Conservation (phyloP, 2,797 vertebrate genomes). For the Bradypus variegatus region DNA sequence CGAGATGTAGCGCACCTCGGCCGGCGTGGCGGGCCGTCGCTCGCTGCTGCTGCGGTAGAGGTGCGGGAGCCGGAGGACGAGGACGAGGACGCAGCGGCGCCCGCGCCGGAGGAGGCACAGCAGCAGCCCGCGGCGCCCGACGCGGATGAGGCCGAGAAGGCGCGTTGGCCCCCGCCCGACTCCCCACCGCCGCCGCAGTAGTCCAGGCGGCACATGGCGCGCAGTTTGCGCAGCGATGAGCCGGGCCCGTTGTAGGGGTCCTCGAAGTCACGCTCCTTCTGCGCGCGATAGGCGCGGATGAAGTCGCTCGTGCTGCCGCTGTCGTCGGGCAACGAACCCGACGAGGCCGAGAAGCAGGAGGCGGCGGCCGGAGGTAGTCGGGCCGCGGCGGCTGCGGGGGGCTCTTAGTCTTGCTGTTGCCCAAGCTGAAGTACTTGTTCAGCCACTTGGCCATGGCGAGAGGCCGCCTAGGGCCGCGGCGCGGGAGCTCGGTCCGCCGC, state of each 20-base stretch:
- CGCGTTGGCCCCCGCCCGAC: conserved; percentile 57
- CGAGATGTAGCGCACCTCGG: conserved; percentile 71
- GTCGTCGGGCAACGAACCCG: conserved; percentile 64
- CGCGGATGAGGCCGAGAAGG: conserved; percentile 70
- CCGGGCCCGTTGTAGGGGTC: conserved; percentile 79
- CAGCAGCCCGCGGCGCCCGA: conserved; percentile 67
- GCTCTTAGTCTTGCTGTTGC: conserved; percentile 76
- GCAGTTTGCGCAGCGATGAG: conserved; percentile 75
- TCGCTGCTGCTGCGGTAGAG: conserved; percentile 78
- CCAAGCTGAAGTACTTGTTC: conserved; percentile 80
- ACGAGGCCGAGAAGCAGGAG: conserved; percentile 71
- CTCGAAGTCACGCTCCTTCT: conserved; percentile 81
- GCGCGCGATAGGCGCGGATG: conserved; percentile 77
- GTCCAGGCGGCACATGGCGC: conserved; percentile 74
- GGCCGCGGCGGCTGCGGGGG: conserved; percentile 76
- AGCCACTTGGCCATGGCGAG: conserved; percentile 80
- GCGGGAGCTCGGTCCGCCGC: conserved; percentile 54
- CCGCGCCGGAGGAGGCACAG: conserved; percentile 55
- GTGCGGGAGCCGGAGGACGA: conserved; percentile 71
- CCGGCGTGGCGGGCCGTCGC: conserved; percentile 64
- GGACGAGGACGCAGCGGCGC: conserved; percentile 52
- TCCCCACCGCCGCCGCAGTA: conserved; percentile 68
- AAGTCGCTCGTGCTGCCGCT: conserved; percentile 76
- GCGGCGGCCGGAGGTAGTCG: conserved; percentile 71
- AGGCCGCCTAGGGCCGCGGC: conserved; percentile 64